Percentiles rank a stretch among this genome's conserved stretches.
Evolutionary conservation across 2,113 vertebrate species (phyloP).

Genomic region (Gopherus evgoodei): DNA sequence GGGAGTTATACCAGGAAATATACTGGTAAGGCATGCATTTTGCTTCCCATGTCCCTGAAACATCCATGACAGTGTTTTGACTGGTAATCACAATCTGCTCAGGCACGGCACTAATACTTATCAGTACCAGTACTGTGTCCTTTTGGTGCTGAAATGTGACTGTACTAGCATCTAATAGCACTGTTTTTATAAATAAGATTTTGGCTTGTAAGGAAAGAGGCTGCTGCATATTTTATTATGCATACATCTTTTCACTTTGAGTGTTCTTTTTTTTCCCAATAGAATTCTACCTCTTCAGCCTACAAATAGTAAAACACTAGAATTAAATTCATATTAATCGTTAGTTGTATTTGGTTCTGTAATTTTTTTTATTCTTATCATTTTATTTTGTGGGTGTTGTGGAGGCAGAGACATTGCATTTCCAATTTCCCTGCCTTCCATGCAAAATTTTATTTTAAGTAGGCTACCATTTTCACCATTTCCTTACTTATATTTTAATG

Average conservation of each 20-base stretch:
- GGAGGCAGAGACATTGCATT: neutral
- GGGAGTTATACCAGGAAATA: neutral
- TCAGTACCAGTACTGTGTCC: neutral
- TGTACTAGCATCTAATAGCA: neutral
- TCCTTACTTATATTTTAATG: neutral
- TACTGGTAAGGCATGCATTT: neutral
- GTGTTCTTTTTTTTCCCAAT: neutral
- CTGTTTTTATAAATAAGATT: neutral
- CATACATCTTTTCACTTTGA: neutral
- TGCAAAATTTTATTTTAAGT: neutral
- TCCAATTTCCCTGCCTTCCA: neutral
- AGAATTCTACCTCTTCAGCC: neutral
- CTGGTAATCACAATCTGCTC: neutral
- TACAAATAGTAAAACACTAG: neutral
- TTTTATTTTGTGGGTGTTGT: neutral
- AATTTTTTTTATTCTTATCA: neutral
- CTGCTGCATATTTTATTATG: neutral
- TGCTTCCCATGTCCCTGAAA: neutral
- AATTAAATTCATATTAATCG: neutral
- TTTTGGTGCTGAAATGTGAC: neutral
- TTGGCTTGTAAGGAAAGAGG: neutral
- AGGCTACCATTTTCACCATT: neutral
- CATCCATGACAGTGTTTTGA: neutral
- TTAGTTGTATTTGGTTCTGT: neutral
- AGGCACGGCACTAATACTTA: neutral